These are phyloP conservation scores for Ochotona curzoniae DNA, from an alignment of 2,113 vertebrate genomes.

Conservation along the genomic window DNA sequence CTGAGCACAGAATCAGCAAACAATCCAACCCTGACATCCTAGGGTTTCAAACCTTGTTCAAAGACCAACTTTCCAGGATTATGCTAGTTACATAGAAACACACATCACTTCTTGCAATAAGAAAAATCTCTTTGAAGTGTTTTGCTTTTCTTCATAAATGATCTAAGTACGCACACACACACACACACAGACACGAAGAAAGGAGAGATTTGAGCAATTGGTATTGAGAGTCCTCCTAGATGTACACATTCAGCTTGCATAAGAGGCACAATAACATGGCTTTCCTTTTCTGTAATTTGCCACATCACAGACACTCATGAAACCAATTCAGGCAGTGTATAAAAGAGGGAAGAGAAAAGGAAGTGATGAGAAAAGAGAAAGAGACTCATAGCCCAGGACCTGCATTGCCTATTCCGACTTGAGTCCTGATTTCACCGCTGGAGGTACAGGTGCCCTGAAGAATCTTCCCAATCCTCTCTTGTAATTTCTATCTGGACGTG, in stretches of 20 bases:
- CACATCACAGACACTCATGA: background rate
- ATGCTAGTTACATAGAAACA: background rate
- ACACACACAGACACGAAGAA: background rate
- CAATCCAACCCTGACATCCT: background rate
- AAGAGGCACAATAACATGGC: background rate
- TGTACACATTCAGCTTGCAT: background rate
- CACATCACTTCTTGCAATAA: background rate
- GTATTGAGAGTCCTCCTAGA: background rate
- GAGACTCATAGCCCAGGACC: background rate
- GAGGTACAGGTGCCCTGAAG: background rate
- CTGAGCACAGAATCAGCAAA: no score
- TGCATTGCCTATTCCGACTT: background rate
- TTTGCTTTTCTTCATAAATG: background rate
- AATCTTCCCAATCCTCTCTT: background rate
- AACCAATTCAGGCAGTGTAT: background rate
- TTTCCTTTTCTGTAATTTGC: background rate
- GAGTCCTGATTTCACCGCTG: background rate
- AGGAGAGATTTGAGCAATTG: background rate
- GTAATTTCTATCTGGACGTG: background rate
- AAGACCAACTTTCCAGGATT: background rate
- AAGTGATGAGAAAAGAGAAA: background rate
- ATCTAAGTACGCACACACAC: background rate
- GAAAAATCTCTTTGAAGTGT: background rate
- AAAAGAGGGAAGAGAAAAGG: background rate
- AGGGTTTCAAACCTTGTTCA: background rate